Base-by-base conservation (phyloP, 1,140 invertebrate genomes). In the Plodia interpunctella region DNA sequence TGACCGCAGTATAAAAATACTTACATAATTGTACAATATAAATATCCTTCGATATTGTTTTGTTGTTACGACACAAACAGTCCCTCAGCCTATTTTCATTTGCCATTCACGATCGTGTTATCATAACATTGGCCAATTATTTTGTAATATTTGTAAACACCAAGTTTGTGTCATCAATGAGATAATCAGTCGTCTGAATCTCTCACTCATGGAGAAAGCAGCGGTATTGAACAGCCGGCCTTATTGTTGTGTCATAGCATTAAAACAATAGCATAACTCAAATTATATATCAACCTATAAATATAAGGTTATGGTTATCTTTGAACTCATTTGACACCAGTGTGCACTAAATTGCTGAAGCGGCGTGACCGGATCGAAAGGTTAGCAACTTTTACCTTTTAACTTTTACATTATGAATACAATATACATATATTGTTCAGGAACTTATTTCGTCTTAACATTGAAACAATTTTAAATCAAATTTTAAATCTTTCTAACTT, bases 81-180 rank as follows among this genome's bases (percentile, higher is more conserved):
- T 35, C 2, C 30, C 30, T 44, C 38, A 4, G 38, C 13, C 38
- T 44, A 44, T 44, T 44, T 15, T 44, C 15, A 44, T 44, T 44
- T 44, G 15, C 38, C 13, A 17, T 35, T 11, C 8, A 13, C 32
- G 4, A 5, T 35, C 15, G 1, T 15, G 54, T 18, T 35, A 35
- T n/a, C 30, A 63, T 53, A 62, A 65, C 62, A 65, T 62, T 57
- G 44, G 63, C 18, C 60, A 67, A 70, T 63, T 57, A 67, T 65
- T 63, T 57, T 49, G 61, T 63, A 19, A 61, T 70, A 62, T 73
- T 74, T 70, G 64, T 76, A 76, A 76, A 76, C 65, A 71, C 60
- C 28, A 21, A 51, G 56, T 62, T 53, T 38, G 56, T 57, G 55
- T 59, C 44, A 52, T 54, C 44, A 57, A 15, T 62, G 62, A 55